Evolutionary conservation across 2,113 vertebrate species (phyloP), one percentile per base, ranked within the genome.

Genomic region (Phyllostomus hastatus): DNA sequence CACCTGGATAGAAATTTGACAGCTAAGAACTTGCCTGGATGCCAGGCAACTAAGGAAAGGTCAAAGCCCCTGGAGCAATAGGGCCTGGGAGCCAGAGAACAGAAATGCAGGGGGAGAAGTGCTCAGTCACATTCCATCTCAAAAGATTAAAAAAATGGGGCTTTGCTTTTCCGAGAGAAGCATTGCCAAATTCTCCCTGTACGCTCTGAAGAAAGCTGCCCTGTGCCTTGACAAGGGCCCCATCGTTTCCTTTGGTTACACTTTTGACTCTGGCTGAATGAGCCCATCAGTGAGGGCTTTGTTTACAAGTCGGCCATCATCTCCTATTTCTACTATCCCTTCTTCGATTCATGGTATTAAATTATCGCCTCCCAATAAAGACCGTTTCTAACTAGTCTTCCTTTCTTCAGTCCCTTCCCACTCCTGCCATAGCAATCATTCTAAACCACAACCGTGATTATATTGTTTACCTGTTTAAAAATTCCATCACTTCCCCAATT

Each of bases 1-100:
- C 98, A 98, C 98, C 98, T 98, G 98, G 97, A 97, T 97, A 95
- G 97, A 97, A 97, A 98, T 94, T 92, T 94, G 96, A 98, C 95
- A 95, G 95, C 96, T 97, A 73, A 83, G 94, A 92, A 92, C 95
- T 91, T 97, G 92, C 94, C 96, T 94, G 95, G 79, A 97, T 93
- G 82, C 96, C 97, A 95, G 94, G 96, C 96, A 94, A 66, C 91
- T 43, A 66, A 86, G 17, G 54, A 97, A 94, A 97, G 96, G 96
- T 97, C 96, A 97, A 57, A 95, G 61, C 14, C 80, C 24, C 85
- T 93, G 64, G 28, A 97, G 86, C 85, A 94, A 92, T 11, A 95
- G 91, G 72, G 61, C 10, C 91, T 54, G 43, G 57, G 73, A 95
- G 61, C 80, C 90, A 81, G 92, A 73, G 38, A 85, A 66, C 54